Percentiles rank a stretch among this genome's conserved stretches.
Conservation (phyloP, 2,113 vertebrate genomes). For the Tiliqua scincoides region DNA sequence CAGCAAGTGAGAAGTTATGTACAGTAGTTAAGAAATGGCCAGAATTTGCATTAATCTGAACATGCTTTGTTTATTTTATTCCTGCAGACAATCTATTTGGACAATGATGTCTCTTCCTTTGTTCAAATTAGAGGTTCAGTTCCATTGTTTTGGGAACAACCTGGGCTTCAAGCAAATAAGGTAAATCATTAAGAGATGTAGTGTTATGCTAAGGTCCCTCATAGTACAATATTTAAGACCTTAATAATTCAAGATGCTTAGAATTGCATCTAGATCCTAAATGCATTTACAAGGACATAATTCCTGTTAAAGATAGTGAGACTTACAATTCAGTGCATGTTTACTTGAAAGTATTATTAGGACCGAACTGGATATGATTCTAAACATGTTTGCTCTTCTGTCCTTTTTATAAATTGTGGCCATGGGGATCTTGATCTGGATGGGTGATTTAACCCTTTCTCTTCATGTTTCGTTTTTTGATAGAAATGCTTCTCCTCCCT, state of each 20-base stretch:
- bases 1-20: conserved; percentile 18
- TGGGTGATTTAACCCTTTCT: no score
- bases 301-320: no score
- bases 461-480: no score
- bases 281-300: no score
- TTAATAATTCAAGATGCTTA: not conserved
- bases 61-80: conserved; percentile 38
- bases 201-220: not conserved
- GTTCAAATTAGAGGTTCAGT: conserved; percentile 84
- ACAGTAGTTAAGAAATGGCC: conserved; percentile 42
- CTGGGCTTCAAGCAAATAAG: conserved; percentile 75
- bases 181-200: not conserved
- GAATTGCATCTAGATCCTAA: no score
- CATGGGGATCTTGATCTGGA: no score
- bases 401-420: no score
- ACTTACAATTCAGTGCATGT: no score
- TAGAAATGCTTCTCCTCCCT: no score
- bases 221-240: not conserved
- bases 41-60: conserved; percentile 55
- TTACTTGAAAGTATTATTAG: no score
- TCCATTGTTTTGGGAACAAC: conserved; percentile 84
- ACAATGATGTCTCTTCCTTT: conserved; percentile 82
- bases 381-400: no score
- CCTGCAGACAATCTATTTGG: conserved; percentile 81
- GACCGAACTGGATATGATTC: no score